phyloP scores from a whole-genome alignment of 53 echinoderm and acorn worm genomes.

The Actinopyga echinites region DNA sequence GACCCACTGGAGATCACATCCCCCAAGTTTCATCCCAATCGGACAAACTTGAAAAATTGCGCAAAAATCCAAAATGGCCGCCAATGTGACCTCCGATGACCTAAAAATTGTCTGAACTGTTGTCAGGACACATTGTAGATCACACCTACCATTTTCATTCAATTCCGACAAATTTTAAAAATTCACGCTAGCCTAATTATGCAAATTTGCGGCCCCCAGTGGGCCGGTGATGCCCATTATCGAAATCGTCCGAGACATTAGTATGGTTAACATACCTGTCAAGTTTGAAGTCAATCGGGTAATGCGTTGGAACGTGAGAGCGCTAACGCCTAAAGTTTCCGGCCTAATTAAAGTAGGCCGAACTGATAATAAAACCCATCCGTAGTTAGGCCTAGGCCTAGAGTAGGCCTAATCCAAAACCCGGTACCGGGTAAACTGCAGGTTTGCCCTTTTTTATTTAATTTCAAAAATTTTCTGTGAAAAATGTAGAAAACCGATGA shows the following conservation, averaged over 20 bases:
- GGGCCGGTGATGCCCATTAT: too few species aligned
- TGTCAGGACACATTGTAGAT: background rate
- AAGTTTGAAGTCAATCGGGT: constrained; percentile 17
- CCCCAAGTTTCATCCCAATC: background rate
- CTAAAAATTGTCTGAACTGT: background rate
- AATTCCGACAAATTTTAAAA: background rate
- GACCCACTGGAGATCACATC: background rate
- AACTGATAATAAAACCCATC: background rate
- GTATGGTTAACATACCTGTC: background rate
- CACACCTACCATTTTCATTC: background rate
- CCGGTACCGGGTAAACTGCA: too few species aligned
- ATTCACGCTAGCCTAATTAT: too few species aligned
- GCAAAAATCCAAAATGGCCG: background rate
- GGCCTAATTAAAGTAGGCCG: background rate
- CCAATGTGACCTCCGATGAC: background rate
- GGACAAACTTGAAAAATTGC: background rate
- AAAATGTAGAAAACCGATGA: too few species aligned
- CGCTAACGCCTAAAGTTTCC: background rate
- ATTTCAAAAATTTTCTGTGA: too few species aligned
- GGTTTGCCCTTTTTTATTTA: too few species aligned
- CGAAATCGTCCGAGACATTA: constrained; percentile 5
- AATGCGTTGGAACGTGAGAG: background rate
- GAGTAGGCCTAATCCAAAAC: too few species aligned
- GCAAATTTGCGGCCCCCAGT: too few species aligned
- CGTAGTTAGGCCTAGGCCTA: background rate